Conservation (phyloP, 2,113 vertebrate genomes). For the Cervus canadensis region DNA sequence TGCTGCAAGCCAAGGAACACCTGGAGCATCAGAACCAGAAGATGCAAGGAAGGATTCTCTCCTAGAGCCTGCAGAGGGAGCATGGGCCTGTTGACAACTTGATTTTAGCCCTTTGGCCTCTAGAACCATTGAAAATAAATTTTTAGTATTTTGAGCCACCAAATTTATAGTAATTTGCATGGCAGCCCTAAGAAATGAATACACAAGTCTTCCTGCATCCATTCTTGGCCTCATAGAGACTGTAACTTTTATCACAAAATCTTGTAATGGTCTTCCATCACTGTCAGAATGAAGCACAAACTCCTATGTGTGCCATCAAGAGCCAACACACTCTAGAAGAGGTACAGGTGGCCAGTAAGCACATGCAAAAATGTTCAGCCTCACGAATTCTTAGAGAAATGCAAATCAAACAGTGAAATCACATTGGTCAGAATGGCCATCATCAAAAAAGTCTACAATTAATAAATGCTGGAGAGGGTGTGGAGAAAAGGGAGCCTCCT, state of each 20-base stretch:
- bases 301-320: background rate
- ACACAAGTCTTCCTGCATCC: background rate
- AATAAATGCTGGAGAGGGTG: background rate
- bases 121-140: background rate
- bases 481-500: background rate
- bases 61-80: too few relatives aligned
- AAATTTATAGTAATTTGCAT: background rate
- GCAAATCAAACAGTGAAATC: background rate
- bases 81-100: background rate
- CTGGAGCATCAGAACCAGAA: background rate
- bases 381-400: background rate
- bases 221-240: background rate
- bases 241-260: background rate
- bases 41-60: background rate
- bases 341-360: background rate
- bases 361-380: background rate
- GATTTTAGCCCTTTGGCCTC: background rate
- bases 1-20: background rate
- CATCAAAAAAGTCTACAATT: background rate
- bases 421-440: background rate
- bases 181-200: background rate
- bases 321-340: background rate
- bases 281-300: background rate
- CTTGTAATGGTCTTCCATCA: background rate
- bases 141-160: background rate